Conservation (phyloP, 2,888 invertebrate genomes). For the Athrips mouffetella region DNA sequence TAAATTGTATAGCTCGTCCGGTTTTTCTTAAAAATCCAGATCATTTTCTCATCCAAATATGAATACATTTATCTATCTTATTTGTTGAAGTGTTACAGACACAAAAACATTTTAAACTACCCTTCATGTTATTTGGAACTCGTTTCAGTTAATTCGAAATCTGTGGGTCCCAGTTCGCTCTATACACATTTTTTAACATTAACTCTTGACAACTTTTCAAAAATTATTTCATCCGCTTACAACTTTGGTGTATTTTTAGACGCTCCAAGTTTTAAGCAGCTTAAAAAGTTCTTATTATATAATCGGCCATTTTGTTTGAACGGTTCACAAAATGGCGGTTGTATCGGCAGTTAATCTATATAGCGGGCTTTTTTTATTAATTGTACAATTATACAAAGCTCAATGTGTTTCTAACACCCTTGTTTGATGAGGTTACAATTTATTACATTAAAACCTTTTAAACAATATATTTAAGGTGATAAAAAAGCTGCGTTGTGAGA, state of each 20-base stretch:
- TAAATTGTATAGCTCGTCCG: too few relatives aligned
- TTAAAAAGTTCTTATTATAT: neutral
- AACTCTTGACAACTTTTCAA: neutral
- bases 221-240: neutral
- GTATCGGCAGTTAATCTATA: conserved; percentile 18
- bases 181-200: conserved; percentile 27
- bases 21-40: conserved; percentile 20
- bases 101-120: conserved; percentile 47
- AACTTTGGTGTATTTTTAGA: neutral
- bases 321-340: conserved; percentile 26
- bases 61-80: conserved; percentile 42
- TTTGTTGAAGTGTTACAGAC: conserved; percentile 56
- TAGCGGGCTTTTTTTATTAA: conserved; percentile 41
- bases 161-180: conserved; percentile 56
- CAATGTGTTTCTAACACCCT: conserved; percentile 70
- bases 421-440: conserved; percentile 30
- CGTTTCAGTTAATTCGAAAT: conserved; percentile 35
- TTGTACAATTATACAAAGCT: conserved; percentile 64
- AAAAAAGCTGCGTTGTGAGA: neutral
- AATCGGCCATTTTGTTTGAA: conserved; percentile 38
- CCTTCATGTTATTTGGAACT: conserved; percentile 32
- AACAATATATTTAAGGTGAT: neutral
- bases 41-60: conserved; percentile 37
- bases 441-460: conserved; percentile 5
- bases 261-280: neutral